These are phyloP conservation scores for Oligia fasciuncula DNA, from an alignment of 2,888 invertebrate genomes.

Conservation along the genomic window DNA sequence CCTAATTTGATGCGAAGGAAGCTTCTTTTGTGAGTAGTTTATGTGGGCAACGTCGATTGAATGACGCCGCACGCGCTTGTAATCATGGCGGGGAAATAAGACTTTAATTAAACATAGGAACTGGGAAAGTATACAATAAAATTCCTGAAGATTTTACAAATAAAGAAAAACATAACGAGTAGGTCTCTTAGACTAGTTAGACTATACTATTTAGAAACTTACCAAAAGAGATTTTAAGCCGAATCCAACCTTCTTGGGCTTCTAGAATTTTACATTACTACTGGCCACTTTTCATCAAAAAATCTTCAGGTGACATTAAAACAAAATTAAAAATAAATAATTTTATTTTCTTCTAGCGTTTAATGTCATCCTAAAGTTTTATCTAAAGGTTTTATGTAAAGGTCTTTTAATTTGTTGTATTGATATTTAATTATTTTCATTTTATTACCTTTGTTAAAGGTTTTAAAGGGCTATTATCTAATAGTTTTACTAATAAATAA, in stretches of 20 bases:
- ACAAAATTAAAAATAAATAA: background rate
- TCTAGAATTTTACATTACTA: background rate
- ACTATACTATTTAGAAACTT: background rate
- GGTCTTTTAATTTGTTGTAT: background rate
- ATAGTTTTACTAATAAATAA: too few relatives aligned
- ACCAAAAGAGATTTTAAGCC: background rate
- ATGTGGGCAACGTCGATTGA: constrained; percentile 81
- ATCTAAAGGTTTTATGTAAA: background rate
- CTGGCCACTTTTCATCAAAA: constrained; percentile 1
- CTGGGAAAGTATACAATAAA: constrained; percentile 2
- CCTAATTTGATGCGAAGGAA: constrained; percentile 88
- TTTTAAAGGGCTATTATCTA: too few relatives aligned
- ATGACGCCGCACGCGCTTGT: constrained; percentile 73
- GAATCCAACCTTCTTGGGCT: background rate
- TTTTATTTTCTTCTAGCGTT: constrained; percentile 8
- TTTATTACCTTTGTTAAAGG: background rate
- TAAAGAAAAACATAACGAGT: background rate
- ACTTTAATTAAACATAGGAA: constrained; percentile 45
- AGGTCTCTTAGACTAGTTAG: background rate
- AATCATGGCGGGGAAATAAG: constrained; percentile 67
- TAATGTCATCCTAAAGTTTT: constrained; percentile 11
- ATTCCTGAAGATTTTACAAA: background rate
- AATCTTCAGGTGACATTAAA: background rate
- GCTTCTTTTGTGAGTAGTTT: constrained; percentile 80
- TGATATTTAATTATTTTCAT: background rate